Percentiles rank a stretch among this genome's conserved stretches.
phyloP scores from a whole-genome alignment of 2,888 invertebrate genomes.

The Leucophenga montana region DNA sequence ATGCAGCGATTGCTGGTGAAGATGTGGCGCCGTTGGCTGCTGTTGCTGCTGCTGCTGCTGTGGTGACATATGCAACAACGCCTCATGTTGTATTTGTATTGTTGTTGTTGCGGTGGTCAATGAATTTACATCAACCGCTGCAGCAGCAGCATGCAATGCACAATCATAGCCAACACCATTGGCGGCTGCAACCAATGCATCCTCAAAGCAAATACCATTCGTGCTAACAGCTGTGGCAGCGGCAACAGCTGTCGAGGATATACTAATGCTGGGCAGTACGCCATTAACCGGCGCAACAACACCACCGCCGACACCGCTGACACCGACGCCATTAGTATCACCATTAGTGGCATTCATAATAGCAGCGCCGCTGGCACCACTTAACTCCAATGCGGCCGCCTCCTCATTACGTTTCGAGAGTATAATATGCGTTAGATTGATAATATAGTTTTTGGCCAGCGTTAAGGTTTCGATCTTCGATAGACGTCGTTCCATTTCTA shows the following conservation, averaged over 20 bases:
- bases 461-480: conserved; percentile 92
- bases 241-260: conserved; percentile 20
- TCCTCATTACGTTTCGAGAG: conserved; percentile 81
- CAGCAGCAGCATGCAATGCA: conserved; percentile 62
- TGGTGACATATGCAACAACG: conserved; percentile 58
- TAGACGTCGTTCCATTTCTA: conserved; percentile 86
- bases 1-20: conserved; percentile 34
- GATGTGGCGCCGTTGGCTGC: conserved; percentile 33
- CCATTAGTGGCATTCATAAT: conserved; percentile 4
- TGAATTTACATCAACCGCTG: conserved; percentile 51
- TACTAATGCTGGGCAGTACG: background rate
- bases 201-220: conserved; percentile 59
- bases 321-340: conserved; percentile 31
- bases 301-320: conserved; percentile 32
- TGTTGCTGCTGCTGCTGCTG: conserved; percentile 55
- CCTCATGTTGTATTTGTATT: conserved; percentile 63
- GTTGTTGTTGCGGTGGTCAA: conserved; percentile 55
- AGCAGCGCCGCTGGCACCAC: conserved; percentile 54
- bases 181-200: conserved; percentile 41
- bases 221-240: background rate
- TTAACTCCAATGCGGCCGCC: conserved; percentile 66
- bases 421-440: conserved; percentile 89
- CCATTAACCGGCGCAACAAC: conserved; percentile 8
- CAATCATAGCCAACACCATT: conserved; percentile 64
- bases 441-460: conserved; percentile 91